Conservation (phyloP, 2,113 vertebrate genomes). For the Gila orcuttii region DNA sequence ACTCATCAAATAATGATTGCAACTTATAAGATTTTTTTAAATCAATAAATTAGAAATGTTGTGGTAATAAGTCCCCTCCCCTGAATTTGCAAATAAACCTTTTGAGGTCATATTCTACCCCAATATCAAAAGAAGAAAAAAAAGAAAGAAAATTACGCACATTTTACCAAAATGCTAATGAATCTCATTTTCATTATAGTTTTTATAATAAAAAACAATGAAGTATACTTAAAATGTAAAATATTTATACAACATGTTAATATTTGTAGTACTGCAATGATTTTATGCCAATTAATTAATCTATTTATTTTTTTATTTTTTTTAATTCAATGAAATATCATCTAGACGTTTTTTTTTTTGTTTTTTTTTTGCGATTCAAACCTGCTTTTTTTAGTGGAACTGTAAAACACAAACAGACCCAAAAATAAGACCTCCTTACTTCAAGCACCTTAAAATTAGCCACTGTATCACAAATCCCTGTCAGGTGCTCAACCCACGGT, state of each 20-base stretch:
- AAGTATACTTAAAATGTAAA: not conserved
- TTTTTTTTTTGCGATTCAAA: not conserved
- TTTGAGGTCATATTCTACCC: not conserved
- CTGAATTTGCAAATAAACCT: not conserved
- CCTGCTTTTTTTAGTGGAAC: not conserved
- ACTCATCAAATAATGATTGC: no score
- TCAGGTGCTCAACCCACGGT: conserved; percentile 34
- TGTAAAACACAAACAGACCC: not conserved
- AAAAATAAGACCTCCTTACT: conserved; percentile 23
- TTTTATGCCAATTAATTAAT: not conserved
- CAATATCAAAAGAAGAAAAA: not conserved
- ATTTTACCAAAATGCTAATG: not conserved
- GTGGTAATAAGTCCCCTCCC: no score
- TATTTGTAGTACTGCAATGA: not conserved
- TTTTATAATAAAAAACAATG: not conserved
- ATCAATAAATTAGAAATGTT: no score
- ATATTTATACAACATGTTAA: not conserved
- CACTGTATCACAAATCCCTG: not conserved
- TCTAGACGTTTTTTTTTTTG: not conserved
- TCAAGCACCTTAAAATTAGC: conserved; percentile 37
- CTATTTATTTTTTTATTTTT: not conserved
- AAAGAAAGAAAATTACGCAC: not conserved
- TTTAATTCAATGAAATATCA: not conserved
- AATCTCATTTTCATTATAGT: not conserved
- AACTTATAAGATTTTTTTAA: no score